Base-by-base conservation (phyloP, 2,113 vertebrate genomes). In the Callochromis pleurospilus region DNA sequence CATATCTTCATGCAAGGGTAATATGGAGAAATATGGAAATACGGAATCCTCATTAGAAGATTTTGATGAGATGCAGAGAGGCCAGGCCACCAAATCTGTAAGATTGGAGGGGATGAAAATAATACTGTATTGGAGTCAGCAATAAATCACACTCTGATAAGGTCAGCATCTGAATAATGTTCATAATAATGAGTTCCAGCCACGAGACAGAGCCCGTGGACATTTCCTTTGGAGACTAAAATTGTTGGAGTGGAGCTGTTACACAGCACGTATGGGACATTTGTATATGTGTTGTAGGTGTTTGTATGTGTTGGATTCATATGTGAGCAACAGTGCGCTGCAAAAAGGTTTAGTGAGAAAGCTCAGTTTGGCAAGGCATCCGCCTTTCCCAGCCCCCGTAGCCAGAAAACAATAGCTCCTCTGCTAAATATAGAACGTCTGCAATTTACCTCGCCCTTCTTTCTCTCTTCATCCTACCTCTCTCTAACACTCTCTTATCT, bases 141-240 rank as follows among this genome's bases (percentile, higher is more conserved):
- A 58, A 91, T 94, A 94, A 93, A 94, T 93, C 93, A 88, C 81
- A 82, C 14, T 19, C 58, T 87, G 89, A 94, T 94, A 94, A 95
- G 94, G 94, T 95, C 93, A 93, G 55, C 51, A 53, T 15, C 84
- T 88, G 93, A 94, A 92, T 91, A 94, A 94, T 92, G 91, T 92
- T 83, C 85, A 86, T 85, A 70, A 86, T 91, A 91, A 91, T 89
- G 91, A 91, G 75, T 77, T 62, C 79, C 87, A 86, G 86, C 88
- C 79, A 47, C 9, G 53, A 87, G 42, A 85, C 24, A 29, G 40
- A 90, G 86, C 36, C 24, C 13, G 33, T 5, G 8, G 86, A 86
- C 62, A 33, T 83, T 84, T 33, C 77, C 82, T 77, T 40, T 73
- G 68, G 49, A 55, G 56, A 17, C 79, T 79, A 51, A 90, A 84